phyloP scores from a whole-genome alignment of 2,888 invertebrate genomes.

The Desoria tigrina region DNA sequence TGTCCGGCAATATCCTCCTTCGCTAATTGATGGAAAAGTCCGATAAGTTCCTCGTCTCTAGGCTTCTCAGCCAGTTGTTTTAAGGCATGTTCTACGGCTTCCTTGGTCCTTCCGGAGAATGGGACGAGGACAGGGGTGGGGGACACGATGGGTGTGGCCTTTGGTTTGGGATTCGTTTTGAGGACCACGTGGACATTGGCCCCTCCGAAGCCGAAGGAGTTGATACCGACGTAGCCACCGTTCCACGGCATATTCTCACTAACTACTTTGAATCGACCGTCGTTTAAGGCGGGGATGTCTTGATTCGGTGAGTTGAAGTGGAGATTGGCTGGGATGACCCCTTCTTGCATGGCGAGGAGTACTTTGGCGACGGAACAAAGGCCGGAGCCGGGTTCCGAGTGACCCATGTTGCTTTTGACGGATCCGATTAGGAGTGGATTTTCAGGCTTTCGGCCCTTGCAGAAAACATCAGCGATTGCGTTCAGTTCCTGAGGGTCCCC shows the following conservation, averaged over 20 bases:
- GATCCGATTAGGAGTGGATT: constrained; percentile 86
- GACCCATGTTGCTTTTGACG: constrained; percentile 98
- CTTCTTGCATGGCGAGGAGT: constrained; percentile 87
- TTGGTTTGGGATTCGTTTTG: constrained; percentile 73
- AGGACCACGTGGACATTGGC: constrained; percentile 91
- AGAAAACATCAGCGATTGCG: constrained; percentile 88
- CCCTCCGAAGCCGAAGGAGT: constrained; percentile 98
- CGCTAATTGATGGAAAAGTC: constrained; percentile 75
- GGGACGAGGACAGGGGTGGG: constrained; percentile 65
- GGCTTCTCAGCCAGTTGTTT: constrained; percentile 51
- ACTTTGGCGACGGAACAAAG: constrained; percentile 66
- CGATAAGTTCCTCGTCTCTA: constrained; percentile 73
- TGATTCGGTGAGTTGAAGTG: constrained; percentile 84
- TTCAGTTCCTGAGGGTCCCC: constrained; percentile 99
- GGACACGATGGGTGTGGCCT: constrained; percentile 32
- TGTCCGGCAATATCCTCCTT: constrained; percentile 72
- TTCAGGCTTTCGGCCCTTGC: constrained; percentile 68
- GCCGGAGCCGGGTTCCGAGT: constrained; percentile 84
- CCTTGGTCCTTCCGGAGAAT: constrained; percentile 83
- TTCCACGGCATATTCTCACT: constrained; percentile 78
- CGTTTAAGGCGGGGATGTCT: constrained; percentile 84
- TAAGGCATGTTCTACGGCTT: constrained; percentile 59
- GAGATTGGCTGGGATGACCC: constrained; percentile 85
- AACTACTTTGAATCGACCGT: constrained; percentile 89
- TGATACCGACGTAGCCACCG: constrained; percentile 88